Conservation (phyloP, 2,888 invertebrate genomes). For the Lottia gigantea region DNA sequence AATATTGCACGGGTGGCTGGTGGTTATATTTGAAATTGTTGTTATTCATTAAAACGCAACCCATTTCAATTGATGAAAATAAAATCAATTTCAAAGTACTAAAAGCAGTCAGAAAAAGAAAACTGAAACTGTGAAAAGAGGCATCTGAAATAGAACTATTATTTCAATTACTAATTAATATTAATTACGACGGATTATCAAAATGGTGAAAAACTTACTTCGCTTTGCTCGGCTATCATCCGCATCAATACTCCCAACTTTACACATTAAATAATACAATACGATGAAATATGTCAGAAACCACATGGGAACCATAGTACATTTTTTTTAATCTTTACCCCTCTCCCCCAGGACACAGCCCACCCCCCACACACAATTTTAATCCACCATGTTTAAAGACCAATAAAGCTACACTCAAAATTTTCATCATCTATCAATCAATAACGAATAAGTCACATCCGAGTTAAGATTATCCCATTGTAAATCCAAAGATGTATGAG, state of each 20-base stretch:
- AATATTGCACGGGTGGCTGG: no score
- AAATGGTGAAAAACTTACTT: not conserved
- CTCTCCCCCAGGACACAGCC: not conserved
- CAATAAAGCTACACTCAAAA: not conserved
- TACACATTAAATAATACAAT: not conserved
- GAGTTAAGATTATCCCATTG: not conserved
- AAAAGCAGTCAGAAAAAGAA: no score
- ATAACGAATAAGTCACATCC: constrained; percentile 6
- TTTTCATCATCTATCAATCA: not conserved
- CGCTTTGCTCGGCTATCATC: not conserved
- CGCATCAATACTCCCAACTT: not conserved
- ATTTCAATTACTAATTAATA: no score
- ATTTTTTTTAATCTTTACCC: not conserved
- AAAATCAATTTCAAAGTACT: no score
- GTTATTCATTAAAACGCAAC: no score
- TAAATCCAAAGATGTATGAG: constrained; percentile 3
- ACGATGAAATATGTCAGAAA: constrained; percentile 2
- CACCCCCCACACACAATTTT: not conserved
- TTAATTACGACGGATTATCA: no score
- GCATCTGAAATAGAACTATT: no score
- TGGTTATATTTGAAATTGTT: no score
- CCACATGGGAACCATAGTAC: constrained; percentile 1
- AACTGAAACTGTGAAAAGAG: no score
- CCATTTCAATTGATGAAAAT: no score
- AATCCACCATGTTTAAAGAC: not conserved